Evolutionary conservation across 2,113 vertebrate species (phyloP).

Genomic region (Pogona vitticeps): DNA sequence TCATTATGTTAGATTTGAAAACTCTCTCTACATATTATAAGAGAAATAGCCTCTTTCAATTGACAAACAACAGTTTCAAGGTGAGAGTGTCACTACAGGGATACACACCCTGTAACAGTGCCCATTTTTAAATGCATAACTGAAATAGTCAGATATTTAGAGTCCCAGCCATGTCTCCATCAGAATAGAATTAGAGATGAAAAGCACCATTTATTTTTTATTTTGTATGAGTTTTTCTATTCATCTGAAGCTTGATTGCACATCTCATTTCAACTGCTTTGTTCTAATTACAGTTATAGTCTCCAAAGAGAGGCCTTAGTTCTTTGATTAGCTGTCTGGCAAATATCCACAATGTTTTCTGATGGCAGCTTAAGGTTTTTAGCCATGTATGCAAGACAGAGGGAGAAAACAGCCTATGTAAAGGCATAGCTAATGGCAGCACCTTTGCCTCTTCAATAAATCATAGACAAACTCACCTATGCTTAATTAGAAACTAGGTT

Average conservation of each 20-base stretch:
- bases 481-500: not conserved
- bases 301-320: not conserved
- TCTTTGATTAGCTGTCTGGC: conserved; percentile 27
- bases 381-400: not conserved
- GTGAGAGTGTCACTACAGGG: not conserved
- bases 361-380: conserved; percentile 22
- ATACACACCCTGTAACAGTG: not conserved
- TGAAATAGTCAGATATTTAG: not conserved
- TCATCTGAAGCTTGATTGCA: not conserved
- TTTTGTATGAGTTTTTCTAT: not conserved
- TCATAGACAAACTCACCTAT: not conserved
- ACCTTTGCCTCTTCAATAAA: no score
- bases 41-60: not conserved
- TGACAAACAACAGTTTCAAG: not conserved
- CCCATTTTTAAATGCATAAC: conserved; percentile 5
- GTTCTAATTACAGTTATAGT: conserved; percentile 18
- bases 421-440: not conserved
- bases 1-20: no score
- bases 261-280: conserved; percentile 24
- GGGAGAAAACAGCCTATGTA: not conserved
- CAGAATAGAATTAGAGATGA: conserved; percentile 10
- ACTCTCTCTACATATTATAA: no score
- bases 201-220: not conserved
- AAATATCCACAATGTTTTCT: conserved; percentile 18
- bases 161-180: conserved; percentile 8